Evolutionary conservation across 2,113 vertebrate species (phyloP).

Genomic region (Chloebia gouldiae): DNA sequence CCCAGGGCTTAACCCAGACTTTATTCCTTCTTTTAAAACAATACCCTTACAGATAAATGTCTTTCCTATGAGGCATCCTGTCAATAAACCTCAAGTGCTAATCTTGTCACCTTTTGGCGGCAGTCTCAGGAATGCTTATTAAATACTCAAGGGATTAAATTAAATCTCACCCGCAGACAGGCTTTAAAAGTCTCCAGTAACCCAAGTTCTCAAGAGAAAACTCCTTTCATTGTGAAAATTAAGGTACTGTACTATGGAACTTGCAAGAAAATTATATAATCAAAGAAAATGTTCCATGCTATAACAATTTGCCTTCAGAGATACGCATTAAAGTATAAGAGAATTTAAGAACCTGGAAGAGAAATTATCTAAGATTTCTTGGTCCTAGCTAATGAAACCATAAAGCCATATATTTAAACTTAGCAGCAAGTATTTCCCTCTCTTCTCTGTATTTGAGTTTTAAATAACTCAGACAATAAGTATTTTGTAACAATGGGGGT

Average conservation of each 20-base stretch:
- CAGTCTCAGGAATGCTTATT: constrained; percentile 72
- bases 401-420: neutral
- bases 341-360: neutral
- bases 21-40: constrained; percentile 42
- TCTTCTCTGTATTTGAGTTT: neutral
- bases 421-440: neutral
- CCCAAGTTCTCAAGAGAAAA: constrained; percentile 65
- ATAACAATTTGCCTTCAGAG: constrained; percentile 29
- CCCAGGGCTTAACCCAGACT: constrained; percentile 15
- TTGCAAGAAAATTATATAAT: constrained; percentile 49
- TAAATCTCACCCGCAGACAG: constrained; percentile 73
- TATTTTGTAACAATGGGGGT: neutral
- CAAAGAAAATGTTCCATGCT: constrained; percentile 29
- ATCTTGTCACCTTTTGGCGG: constrained; percentile 70
- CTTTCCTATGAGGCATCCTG: constrained; percentile 43
- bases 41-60: constrained; percentile 46
- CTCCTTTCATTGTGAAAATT: constrained; percentile 70
- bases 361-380: constrained; percentile 13
- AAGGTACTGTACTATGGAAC: constrained; percentile 51
- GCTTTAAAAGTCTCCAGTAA: constrained; percentile 61
- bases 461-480: neutral
- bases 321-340: neutral
- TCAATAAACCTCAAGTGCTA: constrained; percentile 69
- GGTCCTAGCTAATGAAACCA: neutral
- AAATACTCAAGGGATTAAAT: constrained; percentile 75